These are phyloP conservation scores for Macaca fascicularis DNA, from an alignment of 2,113 vertebrate species.

Conservation along the genomic window DNA sequence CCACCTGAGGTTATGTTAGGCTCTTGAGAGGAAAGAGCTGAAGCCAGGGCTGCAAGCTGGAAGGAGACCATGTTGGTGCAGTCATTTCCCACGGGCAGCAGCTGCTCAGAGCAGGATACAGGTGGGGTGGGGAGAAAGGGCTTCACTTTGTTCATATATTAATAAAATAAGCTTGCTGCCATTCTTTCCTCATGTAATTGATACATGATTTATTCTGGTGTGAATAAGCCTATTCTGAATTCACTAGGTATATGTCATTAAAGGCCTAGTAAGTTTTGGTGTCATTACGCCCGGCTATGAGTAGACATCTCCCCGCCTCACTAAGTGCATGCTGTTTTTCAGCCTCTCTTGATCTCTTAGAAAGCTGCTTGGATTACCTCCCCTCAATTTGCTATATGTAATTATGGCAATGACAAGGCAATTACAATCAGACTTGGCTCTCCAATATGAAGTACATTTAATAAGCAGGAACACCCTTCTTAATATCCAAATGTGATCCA, in stretches of 20 bases:
- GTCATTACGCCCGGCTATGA: background rate
- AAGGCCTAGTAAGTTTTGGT: background rate
- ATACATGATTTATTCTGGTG: background rate
- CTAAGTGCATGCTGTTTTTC: background rate
- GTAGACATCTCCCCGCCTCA: background rate
- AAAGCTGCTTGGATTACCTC: background rate
- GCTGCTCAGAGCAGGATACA: background rate
- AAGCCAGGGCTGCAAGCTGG: background rate
- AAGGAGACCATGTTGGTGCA: background rate
- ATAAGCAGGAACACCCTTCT: constrained; percentile 37
- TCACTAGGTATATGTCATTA: background rate
- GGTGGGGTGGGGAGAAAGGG: background rate
- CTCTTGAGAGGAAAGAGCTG: background rate
- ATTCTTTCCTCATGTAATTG: background rate
- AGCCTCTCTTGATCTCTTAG: background rate
- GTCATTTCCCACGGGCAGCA: background rate
- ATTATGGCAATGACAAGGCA: background rate
- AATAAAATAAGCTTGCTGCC: background rate
- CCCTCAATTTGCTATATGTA: background rate
- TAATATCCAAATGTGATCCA: constrained; percentile 15
- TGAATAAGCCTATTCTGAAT: background rate
- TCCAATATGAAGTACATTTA: background rate
- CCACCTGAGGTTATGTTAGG: background rate
- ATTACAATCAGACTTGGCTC: background rate
- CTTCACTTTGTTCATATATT: background rate